Conservation (phyloP, 1,140 invertebrate species). For the Drosophila lowei region DNA sequence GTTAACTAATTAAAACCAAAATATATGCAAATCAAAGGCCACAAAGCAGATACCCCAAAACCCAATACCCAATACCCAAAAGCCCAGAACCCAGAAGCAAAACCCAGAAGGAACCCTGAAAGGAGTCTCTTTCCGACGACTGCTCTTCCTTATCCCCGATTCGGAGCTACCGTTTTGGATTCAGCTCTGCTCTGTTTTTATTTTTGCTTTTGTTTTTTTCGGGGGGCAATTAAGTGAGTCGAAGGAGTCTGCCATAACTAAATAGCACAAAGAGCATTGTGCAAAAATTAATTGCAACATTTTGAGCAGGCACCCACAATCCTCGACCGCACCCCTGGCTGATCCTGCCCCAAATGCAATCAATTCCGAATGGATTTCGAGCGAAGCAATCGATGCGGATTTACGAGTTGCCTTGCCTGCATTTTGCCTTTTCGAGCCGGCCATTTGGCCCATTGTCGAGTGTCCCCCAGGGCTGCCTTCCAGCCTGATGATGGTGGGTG, state of each 20-base stretch:
- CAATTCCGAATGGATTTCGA: slow-evolving; percentile 76
- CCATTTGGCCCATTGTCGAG: slow-evolving; percentile 77
- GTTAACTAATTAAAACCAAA: slow-evolving; percentile 83
- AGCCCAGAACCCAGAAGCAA: slow-evolving; percentile 3
- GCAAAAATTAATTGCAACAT: slow-evolving; percentile 81
- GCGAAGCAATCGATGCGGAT: slow-evolving; percentile 66
- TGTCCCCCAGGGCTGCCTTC: slow-evolving; percentile 46
- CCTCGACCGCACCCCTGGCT: not conserved
- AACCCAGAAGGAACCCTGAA: slow-evolving; percentile 22
- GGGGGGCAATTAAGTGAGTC: slow-evolving; percentile 61
- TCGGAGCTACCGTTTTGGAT: slow-evolving; percentile 36
- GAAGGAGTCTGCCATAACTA: slow-evolving; percentile 48
- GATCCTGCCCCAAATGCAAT: slow-evolving; percentile 54
- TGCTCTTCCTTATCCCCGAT: slow-evolving; percentile 3
- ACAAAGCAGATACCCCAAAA: slow-evolving; percentile 21
- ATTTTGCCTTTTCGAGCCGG: slow-evolving; percentile 58
- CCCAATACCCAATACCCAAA: too few relatives aligned
- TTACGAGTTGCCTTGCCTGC: slow-evolving; percentile 60
- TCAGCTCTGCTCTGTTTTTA: slow-evolving; percentile 10
- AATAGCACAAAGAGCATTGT: slow-evolving; percentile 79
- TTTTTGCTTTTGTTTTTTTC: slow-evolving; percentile 25
- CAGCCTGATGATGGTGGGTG: slow-evolving; percentile 48
- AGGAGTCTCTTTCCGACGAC: slow-evolving; percentile 21
- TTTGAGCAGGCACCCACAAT: slow-evolving; percentile 62
- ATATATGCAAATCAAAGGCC: slow-evolving; percentile 82